Conservation (phyloP, 2,888 invertebrate species). For the Nezara viridula region DNA sequence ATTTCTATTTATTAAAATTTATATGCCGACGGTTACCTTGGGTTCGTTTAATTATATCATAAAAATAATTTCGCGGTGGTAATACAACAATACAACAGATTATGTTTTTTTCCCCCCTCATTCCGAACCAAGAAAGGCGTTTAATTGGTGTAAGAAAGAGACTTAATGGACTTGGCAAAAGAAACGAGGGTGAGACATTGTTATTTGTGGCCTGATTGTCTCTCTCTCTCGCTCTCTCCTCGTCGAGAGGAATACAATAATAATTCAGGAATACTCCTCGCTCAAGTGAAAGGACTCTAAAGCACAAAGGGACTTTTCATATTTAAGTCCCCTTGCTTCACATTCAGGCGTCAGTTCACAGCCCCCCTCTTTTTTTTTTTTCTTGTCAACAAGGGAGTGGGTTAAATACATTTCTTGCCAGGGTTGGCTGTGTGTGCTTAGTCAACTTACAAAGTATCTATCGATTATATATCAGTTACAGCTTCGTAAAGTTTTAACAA, state of each 20-base stretch:
- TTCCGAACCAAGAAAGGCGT: slow-evolving; percentile 1
- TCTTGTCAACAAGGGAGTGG: neutral
- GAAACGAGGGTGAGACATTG: slow-evolving; percentile 22
- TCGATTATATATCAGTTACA: neutral
- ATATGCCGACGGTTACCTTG: too few relatives aligned
- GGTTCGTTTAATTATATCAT: neutral
- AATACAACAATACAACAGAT: neutral
- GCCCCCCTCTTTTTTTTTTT: neutral
- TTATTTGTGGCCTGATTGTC: slow-evolving; percentile 32
- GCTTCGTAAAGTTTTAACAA: too few relatives aligned
- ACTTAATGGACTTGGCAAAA: slow-evolving; percentile 40
- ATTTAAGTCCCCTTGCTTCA: slow-evolving; percentile 22
- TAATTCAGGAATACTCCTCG: slow-evolving; percentile 37
- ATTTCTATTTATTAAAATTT: too few relatives aligned
- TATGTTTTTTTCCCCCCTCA: neutral
- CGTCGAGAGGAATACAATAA: slow-evolving; percentile 42
- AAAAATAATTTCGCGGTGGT: neutral
- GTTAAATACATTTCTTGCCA: neutral
- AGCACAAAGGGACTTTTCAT: slow-evolving; percentile 45
- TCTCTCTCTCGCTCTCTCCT: neutral
- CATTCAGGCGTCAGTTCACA: neutral
- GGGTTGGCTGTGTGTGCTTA: neutral
- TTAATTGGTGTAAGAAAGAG: slow-evolving; percentile 47
- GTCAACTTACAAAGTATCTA: neutral
- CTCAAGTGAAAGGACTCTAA: slow-evolving; percentile 36